Conservation (phyloP, 2,888 invertebrate species). For the Empis stercorea region DNA sequence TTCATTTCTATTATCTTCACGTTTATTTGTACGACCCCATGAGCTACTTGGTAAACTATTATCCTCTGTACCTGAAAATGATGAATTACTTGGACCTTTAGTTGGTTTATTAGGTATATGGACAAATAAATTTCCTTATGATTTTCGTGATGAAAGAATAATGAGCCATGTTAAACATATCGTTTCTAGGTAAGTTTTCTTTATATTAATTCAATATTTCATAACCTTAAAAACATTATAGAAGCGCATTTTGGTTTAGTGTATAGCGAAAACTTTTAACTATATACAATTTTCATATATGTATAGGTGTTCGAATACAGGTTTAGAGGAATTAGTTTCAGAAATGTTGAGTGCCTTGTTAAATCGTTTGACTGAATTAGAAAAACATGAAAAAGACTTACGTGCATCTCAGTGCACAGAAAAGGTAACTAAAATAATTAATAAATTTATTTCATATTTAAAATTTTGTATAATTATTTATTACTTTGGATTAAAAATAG, state of each 20-base stretch:
- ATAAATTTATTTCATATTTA: not conserved
- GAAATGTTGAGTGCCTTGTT: conserved; percentile 39
- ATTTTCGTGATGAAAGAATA: conserved; percentile 37
- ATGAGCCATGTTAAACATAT: conserved; percentile 39
- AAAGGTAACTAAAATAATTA: conserved; percentile 20
- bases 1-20: conserved; percentile 36
- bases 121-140: conserved; percentile 36
- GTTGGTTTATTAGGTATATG: conserved; percentile 33
- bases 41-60: conserved; percentile 33
- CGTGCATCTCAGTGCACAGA: conserved; percentile 34
- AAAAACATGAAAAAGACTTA: conserved; percentile 35
- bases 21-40: conserved; percentile 35
- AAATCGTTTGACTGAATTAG: conserved; percentile 37
- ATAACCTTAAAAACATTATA: too few species aligned
- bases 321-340: conserved; percentile 34
- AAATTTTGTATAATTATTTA: not conserved
- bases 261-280: too few species aligned
- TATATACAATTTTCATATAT: too few species aligned
- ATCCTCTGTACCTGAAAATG: conserved; percentile 33
- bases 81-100: conserved; percentile 32
- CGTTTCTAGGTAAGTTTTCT: conserved; percentile 31
- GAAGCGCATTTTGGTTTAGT: too few species aligned
- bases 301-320: conserved; percentile 36
- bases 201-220: too few species aligned
- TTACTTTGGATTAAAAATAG: conserved; percentile 11